These are phyloP conservation scores for Fratercula arctica DNA, from an alignment of 2,797 vertebrate species.

Conservation along the genomic window DNA sequence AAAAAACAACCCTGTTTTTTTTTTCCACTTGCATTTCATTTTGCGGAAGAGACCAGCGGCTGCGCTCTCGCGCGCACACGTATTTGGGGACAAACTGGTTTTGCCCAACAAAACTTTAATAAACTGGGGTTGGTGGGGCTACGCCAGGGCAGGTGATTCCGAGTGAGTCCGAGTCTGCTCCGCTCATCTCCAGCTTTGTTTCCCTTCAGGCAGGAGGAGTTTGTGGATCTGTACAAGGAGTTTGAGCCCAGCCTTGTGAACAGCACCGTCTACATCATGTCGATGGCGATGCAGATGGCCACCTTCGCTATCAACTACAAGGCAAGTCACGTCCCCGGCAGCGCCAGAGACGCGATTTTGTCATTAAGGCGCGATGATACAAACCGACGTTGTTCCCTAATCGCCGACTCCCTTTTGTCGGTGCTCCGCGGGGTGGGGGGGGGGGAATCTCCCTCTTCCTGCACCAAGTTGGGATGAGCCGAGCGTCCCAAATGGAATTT, in stretches of 20 bases:
- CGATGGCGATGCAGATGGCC: conserved; percentile 98
- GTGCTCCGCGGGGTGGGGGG: neutral
- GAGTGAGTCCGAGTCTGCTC: neutral
- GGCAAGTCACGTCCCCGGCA: conserved; percentile 69
- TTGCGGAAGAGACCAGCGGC: neutral
- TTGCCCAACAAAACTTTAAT: no score
- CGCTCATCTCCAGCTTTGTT: neutral
- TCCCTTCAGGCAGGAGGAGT: conserved; percentile 83
- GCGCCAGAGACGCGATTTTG: no score
- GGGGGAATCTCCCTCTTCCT: neutral
- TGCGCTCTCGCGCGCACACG: neutral
- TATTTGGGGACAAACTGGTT: no score
- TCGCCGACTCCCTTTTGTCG: fast-evolving
- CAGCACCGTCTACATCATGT: conserved; percentile 99
- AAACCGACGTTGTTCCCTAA: neutral
- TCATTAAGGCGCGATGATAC: neutral
- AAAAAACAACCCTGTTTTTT: neutral
- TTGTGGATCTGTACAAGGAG: conserved; percentile 94
- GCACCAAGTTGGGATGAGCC: neutral
- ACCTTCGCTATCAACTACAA: conserved; percentile 99
- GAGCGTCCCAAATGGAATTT: neutral
- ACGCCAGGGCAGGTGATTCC: neutral
- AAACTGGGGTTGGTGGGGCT: neutral
- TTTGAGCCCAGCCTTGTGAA: conserved; percentile 97
- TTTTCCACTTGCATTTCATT: neutral